These are phyloP conservation scores for Canis aureus DNA, from an alignment of 2,113 vertebrate species.

Conservation along the genomic window DNA sequence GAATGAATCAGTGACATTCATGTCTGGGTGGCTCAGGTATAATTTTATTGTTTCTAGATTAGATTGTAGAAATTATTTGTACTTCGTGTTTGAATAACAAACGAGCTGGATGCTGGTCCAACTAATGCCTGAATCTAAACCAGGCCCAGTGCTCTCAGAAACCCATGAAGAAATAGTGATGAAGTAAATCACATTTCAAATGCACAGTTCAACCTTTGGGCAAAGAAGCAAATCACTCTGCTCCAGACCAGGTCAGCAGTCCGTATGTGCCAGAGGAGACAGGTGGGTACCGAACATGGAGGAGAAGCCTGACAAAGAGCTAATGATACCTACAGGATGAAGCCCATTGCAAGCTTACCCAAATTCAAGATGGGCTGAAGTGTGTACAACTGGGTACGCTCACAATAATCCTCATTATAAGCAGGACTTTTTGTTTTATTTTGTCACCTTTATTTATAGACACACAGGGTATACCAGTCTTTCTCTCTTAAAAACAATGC, in stretches of 20 bases:
- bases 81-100: conserved; percentile 48
- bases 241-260: neutral
- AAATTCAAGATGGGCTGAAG: neutral
- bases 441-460: neutral
- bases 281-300: neutral
- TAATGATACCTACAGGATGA: neutral
- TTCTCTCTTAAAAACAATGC: neutral
- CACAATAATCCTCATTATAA: neutral
- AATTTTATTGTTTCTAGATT: conserved; percentile 78
- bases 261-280: neutral
- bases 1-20: conserved; percentile 79
- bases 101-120: neutral
- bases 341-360: too few relatives aligned
- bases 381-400: neutral
- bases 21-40: conserved; percentile 66
- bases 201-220: neutral
- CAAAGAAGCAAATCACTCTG: neutral
- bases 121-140: neutral
- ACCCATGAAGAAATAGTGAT: neutral
- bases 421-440: neutral
- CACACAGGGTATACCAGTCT: neutral
- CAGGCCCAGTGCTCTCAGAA: neutral
- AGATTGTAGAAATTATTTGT: conserved; percentile 40
- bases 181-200: neutral
- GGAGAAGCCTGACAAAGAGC: neutral